phyloP scores from a whole-genome alignment of 1,140 invertebrate genomes.

The Myzus persicae region DNA sequence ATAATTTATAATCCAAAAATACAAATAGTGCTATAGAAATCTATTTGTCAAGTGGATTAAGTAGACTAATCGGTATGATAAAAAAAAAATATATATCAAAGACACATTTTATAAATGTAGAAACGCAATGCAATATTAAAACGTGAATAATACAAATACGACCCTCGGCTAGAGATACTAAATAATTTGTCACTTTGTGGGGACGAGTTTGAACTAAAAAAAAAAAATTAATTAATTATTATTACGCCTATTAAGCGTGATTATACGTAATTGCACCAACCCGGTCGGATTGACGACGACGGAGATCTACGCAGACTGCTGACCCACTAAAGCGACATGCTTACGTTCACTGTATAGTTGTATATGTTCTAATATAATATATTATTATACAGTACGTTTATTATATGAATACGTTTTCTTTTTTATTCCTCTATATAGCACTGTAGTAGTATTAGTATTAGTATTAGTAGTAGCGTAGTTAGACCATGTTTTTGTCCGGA shows the following conservation, averaged over 20 bases:
- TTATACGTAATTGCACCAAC: background rate
- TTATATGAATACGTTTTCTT: background rate
- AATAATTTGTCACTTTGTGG: background rate
- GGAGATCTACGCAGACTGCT: background rate
- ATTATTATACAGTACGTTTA: slow-evolving; percentile 13
- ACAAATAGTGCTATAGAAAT: too few species aligned
- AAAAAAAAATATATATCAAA: background rate
- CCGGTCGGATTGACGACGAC: background rate
- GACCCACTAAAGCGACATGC: slow-evolving; percentile 1
- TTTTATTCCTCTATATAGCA: background rate
- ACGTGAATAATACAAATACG: background rate
- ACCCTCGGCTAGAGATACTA: background rate
- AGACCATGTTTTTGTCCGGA: slow-evolving; percentile 29
- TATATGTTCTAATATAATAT: background rate
- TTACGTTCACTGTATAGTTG: background rate
- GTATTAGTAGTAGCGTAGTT: too few species aligned
- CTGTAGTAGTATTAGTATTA: too few species aligned
- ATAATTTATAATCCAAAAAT: background rate
- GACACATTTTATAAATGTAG: background rate
- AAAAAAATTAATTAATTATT: slow-evolving; percentile 5
- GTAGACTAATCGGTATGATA: background rate
- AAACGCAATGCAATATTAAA: background rate
- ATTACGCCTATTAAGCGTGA: background rate
- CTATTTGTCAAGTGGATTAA: background rate
- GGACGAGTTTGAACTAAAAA: background rate